Percentiles rank a stretch among this genome's conserved stretches.
Conservation (phyloP, 2,888 invertebrate species). For the Lycocerus yunnanus region DNA sequence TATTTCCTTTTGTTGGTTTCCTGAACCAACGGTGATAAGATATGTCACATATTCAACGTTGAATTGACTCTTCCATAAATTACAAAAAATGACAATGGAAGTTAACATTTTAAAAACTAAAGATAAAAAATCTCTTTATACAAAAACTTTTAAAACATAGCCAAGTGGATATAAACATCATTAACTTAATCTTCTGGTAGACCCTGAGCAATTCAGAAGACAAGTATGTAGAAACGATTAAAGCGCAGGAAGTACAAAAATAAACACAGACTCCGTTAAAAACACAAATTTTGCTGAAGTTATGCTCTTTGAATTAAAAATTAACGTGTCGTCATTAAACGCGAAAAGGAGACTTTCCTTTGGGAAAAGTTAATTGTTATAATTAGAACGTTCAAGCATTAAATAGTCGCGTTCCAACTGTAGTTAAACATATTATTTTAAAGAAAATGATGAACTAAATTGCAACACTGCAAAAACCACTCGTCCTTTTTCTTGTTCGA, state of each 20-base stretch:
- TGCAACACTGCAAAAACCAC: background rate
- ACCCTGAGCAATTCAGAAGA: background rate
- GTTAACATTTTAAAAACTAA: background rate
- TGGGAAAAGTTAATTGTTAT: background rate
- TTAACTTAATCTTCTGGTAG: slow-evolving; percentile 1
- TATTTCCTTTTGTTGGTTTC: no score
- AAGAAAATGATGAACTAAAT: background rate
- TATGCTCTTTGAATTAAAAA: background rate
- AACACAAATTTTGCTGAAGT: background rate
- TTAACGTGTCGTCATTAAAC: background rate
- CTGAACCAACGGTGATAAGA: no score
- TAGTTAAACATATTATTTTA: background rate
- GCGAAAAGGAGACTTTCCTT: background rate
- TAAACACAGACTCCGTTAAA: background rate
- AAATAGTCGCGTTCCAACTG: background rate
- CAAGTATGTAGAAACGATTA: slow-evolving; percentile 4
- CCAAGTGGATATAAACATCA: slow-evolving; percentile 3
- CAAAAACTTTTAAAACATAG: background rate
- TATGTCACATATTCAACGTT: background rate
- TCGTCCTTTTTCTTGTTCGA: background rate
- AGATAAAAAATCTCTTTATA: background rate
- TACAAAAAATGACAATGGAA: background rate
- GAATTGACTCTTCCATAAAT: background rate
- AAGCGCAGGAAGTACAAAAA: slow-evolving; percentile 2
- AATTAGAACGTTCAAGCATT: background rate